Evolutionary conservation across 2,888 invertebrate genomes (phyloP).

Genomic region (Eupithecia vulgata): DNA sequence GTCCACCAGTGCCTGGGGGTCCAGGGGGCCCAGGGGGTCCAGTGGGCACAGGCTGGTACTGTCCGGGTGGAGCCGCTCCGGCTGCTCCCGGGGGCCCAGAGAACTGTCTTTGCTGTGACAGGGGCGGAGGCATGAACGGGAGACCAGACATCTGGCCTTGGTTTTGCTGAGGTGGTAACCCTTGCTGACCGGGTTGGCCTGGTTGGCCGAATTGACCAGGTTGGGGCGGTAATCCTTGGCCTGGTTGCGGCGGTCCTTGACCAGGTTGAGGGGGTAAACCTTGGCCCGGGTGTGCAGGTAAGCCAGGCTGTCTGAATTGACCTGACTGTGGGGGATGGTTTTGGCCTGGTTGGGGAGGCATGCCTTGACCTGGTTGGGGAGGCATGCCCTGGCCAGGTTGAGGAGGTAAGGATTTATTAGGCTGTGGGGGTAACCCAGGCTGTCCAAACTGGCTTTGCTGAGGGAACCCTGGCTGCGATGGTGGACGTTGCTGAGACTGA

Average conservation of each 20-base stretch:
- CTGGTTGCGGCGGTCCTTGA: slow-evolving; percentile 45
- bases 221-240: slow-evolving; percentile 45
- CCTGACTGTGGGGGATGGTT: neutral
- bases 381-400: slow-evolving; percentile 46
- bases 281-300: slow-evolving; percentile 29
- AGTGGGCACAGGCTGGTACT: slow-evolving; percentile 7
- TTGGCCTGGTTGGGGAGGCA: slow-evolving; percentile 45
- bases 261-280: slow-evolving; percentile 27
- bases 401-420: slow-evolving; percentile 43
- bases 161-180: slow-evolving; percentile 44
- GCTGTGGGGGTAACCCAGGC: slow-evolving; percentile 47
- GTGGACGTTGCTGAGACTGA: slow-evolving; percentile 24
- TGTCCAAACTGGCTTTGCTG: slow-evolving; percentile 45
- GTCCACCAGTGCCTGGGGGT: slow-evolving; percentile 55
- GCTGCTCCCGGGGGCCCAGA: slow-evolving; percentile 54
- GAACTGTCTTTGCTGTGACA: slow-evolving; percentile 64
- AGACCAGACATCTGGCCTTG: slow-evolving; percentile 61
- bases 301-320: slow-evolving; percentile 54
- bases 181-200: slow-evolving; percentile 46
- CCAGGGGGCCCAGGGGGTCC: slow-evolving; percentile 49
- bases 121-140: slow-evolving; percentile 79
- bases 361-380: slow-evolving; percentile 44
- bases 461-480: slow-evolving; percentile 42
- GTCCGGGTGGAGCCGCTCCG: slow-evolving; percentile 33
- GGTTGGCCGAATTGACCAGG: slow-evolving; percentile 45